Conservation (phyloP, 2,888 invertebrate species). For the Drosophila fulvimacula region DNA sequence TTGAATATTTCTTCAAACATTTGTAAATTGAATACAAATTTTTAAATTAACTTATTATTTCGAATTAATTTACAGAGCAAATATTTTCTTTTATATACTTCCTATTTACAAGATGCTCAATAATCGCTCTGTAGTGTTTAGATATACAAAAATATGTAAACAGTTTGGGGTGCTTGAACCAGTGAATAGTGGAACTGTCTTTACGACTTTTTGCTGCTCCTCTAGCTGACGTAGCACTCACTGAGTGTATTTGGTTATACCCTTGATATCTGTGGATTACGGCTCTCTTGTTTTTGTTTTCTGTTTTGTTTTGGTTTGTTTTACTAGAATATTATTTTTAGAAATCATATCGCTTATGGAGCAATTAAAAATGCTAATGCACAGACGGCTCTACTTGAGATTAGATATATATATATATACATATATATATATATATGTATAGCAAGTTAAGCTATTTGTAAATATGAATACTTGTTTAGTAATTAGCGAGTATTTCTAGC, state of each 20-base stretch:
- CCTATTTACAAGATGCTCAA: not conserved
- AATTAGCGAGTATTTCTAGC: constrained; percentile 20
- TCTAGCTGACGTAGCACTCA: not conserved
- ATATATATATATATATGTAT: too few species aligned
- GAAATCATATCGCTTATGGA: constrained; percentile 39
- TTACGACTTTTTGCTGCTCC: constrained; percentile 9
- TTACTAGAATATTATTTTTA: constrained; percentile 35
- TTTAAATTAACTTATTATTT: not conserved
- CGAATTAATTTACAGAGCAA: not conserved
- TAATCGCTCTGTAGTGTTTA: not conserved
- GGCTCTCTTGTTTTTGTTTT: constrained; percentile 12
- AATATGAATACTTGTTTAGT: constrained; percentile 35
- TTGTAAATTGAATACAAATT: not conserved
- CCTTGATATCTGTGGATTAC: constrained; percentile 24
- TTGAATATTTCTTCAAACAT: too few species aligned
- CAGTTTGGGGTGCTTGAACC: constrained; percentile 11
- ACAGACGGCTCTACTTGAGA: constrained; percentile 18
- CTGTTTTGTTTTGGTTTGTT: not conserved
- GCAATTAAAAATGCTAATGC: constrained; percentile 46
- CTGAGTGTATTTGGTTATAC: not conserved
- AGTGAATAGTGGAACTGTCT: constrained; percentile 7
- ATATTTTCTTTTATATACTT: not conserved
- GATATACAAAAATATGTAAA: not conserved
- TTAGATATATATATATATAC: constrained; percentile 11
- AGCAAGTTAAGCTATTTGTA: constrained; percentile 7